These are phyloP conservation scores for Oncorhynchus kisutch DNA, from an alignment of 2,113 vertebrate species.

Conservation along the genomic window DNA sequence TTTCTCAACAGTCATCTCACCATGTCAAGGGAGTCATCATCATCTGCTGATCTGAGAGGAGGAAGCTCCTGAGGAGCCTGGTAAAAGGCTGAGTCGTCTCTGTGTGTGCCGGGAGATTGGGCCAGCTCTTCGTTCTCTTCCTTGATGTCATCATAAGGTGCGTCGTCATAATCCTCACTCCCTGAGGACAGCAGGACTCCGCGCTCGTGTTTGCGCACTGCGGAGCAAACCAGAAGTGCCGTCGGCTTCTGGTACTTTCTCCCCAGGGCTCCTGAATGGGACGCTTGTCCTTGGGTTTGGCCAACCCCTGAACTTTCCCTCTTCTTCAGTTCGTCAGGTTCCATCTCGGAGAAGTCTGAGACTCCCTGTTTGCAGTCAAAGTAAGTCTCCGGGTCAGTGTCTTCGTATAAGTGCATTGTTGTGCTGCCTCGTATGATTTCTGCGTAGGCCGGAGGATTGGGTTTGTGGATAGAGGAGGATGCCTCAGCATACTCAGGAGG, in stretches of 20 bases:
- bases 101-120: conserved; percentile 41
- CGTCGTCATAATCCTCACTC: conserved; percentile 69
- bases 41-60: conserved; percentile 39
- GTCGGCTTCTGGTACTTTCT: conserved; percentile 2
- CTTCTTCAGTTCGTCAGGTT: conserved; percentile 41
- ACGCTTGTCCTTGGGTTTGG: not conserved
- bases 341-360: conserved; percentile 62
- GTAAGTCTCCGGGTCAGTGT: conserved; percentile 61
- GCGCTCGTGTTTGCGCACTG: not conserved
- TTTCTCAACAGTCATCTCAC: conserved; percentile 73
- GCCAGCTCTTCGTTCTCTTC: conserved; percentile 36
- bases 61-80: conserved; percentile 70
- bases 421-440: conserved; percentile 19
- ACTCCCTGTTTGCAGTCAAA: conserved; percentile 68
- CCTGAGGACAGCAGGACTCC: conserved; percentile 50
- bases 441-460: conserved; percentile 19
- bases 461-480: conserved; percentile 7
- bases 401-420: conserved; percentile 25
- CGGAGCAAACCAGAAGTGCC: not conserved
- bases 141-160: conserved; percentile 59
- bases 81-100: conserved; percentile 75
- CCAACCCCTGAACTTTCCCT: not conserved
- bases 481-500: conserved; percentile 25
- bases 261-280: conserved; percentile 1
- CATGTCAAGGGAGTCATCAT: conserved; percentile 78